phyloP scores from a whole-genome alignment of 2,888 invertebrate species.

The Hylaea fasciaria region DNA sequence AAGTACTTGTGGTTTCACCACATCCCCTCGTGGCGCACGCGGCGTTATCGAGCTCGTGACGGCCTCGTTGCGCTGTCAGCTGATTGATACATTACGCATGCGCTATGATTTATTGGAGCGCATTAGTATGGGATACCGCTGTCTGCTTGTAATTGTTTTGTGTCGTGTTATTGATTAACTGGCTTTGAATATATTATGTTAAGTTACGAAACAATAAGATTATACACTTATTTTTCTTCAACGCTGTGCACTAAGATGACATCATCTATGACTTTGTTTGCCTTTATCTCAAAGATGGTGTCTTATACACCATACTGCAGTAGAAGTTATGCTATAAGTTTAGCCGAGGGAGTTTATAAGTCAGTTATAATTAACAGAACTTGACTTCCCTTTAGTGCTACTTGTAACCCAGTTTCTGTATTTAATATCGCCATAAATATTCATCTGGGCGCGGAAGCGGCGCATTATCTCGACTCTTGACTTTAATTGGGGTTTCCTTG shows the following conservation, averaged over 20 bases:
- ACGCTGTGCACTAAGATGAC: too few relatives aligned
- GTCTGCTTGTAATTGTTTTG: constrained; percentile 5
- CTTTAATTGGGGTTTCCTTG: constrained; percentile 9
- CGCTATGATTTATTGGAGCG: constrained; percentile 29
- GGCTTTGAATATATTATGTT: not conserved
- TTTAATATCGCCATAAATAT: constrained; percentile 14
- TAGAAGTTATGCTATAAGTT: too few relatives aligned
- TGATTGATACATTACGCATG: constrained; percentile 29
- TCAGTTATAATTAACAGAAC: too few relatives aligned
- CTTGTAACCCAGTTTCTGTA: constrained; percentile 1
- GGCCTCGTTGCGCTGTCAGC: not conserved
- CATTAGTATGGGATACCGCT: constrained; percentile 1
- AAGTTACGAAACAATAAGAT: not conserved
- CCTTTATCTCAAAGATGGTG: too few relatives aligned
- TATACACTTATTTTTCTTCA: too few relatives aligned
- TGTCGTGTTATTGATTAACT: not conserved
- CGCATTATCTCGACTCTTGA: constrained; percentile 8
- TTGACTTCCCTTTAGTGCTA: not conserved
- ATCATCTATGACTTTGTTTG: too few relatives aligned
- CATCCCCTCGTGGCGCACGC: too few relatives aligned
- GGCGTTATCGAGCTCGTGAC: too few relatives aligned
- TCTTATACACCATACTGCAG: too few relatives aligned
- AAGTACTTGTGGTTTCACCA: too few relatives aligned
- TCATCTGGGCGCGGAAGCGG: constrained; percentile 1
- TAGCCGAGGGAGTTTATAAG: too few relatives aligned